Base-by-base conservation (phyloP, 2,113 vertebrate species). In the Hippolais icterina region DNA sequence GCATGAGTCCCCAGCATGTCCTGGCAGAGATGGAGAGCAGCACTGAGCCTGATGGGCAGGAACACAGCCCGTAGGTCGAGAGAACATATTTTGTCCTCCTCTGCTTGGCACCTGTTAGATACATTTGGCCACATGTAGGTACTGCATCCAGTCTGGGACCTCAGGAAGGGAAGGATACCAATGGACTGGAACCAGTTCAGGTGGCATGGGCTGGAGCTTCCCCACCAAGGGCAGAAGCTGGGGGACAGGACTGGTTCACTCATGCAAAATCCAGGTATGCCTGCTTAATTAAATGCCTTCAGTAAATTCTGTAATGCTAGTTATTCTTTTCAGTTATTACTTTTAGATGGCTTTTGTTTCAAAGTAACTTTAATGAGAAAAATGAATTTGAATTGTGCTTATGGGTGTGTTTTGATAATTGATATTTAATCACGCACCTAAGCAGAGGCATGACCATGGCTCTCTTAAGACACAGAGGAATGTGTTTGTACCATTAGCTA, bases 21-120 rank as follows among this genome's bases (percentile, higher is more conserved):
- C 33, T 49, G n/a, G 14, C 27, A 59, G 69, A 25, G 59, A 22
- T 19, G n/a, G 69, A 88, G 53, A 63, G 5, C 28, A 54, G 31
- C 46, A 9, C 8, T 44, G 39, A 69, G 18, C 27, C 6, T 23
- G 42, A 1, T 13, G n/a, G 44, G 41, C 44, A 49, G 72, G 21
- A 75, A 4, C 27, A 39, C 15, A 35, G 27, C 49, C 31, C 0
- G 0, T 22, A 39, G 64, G 11, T n/a, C 11, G 12, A 42, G 47
- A 56, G 42, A 35, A 15, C 11, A 8, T 20, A 10, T 71, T 44
- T 68, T 37, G n/a, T 4, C 11, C 14, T 5, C 5, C 3, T 75
- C 16, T 11, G 3, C 23, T 53, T 57, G 54, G 29, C n/a, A 56
- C 12, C 3, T 3, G 0, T 59, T 56, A 52, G 37, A 37, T 77